Evolutionary conservation across 2,113 vertebrate genomes (phyloP).

Genomic region (Prolemur simus): DNA sequence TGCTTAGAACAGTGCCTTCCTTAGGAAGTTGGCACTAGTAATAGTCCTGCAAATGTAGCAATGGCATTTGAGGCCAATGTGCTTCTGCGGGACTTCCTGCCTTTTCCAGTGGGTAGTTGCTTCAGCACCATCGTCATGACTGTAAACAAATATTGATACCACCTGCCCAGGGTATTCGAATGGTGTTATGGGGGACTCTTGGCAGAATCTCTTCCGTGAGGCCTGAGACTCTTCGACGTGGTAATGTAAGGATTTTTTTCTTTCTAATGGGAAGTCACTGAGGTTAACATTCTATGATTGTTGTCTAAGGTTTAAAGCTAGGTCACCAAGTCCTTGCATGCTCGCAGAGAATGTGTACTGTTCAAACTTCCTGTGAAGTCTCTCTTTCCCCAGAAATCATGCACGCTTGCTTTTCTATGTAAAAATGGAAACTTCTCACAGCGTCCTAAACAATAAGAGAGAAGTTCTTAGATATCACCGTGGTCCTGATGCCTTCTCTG

Average conservation of each 20-base stretch:
- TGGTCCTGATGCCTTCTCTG: background rate
- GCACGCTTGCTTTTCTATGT: background rate
- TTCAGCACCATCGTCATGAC: too few relatives aligned
- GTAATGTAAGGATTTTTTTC: background rate
- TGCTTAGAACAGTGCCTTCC: background rate
- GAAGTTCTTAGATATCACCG: background rate
- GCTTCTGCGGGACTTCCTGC: background rate
- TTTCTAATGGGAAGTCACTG: background rate
- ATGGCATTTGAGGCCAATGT: background rate
- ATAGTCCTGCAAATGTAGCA: background rate
- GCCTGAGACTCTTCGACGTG: background rate
- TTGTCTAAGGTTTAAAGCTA: background rate
- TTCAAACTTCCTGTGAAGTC: background rate
- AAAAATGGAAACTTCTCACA: background rate
- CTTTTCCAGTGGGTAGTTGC: background rate
- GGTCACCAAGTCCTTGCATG: background rate
- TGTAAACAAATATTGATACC: background rate
- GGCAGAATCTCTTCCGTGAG: background rate
- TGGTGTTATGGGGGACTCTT: background rate
- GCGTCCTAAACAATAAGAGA: background rate
- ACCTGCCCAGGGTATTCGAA: background rate
- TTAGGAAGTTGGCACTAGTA: rapidly evolving
- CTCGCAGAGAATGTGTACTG: background rate
- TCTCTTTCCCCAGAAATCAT: background rate
- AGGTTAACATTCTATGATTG: background rate